Evolutionary conservation across 2,888 invertebrate genomes (phyloP).

Genomic region (Rotaria sp.): DNA sequence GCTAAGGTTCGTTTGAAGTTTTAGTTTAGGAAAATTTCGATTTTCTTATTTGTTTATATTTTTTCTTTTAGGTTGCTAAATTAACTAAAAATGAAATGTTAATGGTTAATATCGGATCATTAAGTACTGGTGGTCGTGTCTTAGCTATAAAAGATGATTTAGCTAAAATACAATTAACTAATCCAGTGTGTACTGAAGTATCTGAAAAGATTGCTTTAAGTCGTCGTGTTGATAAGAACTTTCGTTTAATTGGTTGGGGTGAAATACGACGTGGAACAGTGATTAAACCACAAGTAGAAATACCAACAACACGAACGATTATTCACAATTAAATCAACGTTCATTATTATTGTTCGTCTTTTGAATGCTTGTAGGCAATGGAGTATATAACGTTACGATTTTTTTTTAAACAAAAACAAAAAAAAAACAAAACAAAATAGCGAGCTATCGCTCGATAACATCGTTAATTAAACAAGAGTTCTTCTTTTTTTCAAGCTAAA

Average conservation of each 20-base stretch:
- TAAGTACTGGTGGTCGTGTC: constrained; percentile 93
- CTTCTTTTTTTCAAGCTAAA: not conserved
- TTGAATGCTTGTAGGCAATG: constrained; percentile 14
- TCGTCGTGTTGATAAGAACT: constrained; percentile 95
- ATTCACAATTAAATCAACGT: not conserved
- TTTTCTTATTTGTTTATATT: constrained; percentile 47
- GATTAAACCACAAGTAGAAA: constrained; percentile 66
- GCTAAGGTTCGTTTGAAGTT: constrained; percentile 66
- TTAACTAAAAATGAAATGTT: constrained; percentile 80
- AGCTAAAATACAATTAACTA: constrained; percentile 89
- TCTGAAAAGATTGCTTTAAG: constrained; percentile 99
- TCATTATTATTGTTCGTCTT: not conserved
- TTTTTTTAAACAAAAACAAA: not conserved
- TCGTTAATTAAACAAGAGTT: not conserved
- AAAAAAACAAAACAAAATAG: not conserved
- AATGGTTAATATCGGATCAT: constrained; percentile 93
- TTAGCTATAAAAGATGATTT: constrained; percentile 88
- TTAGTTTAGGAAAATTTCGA: not conserved
- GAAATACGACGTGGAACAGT: constrained; percentile 94
- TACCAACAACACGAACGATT: not conserved
- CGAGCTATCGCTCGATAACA: not conserved
- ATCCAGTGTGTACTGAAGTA: constrained; percentile 95
- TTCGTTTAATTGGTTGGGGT: constrained; percentile 99
- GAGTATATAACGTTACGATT: constrained; percentile 13
- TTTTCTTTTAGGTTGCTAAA: constrained; percentile 66